Evolutionary conservation across 2,797 vertebrate species (phyloP).

Genomic region (Trichosurus vulpecula): DNA sequence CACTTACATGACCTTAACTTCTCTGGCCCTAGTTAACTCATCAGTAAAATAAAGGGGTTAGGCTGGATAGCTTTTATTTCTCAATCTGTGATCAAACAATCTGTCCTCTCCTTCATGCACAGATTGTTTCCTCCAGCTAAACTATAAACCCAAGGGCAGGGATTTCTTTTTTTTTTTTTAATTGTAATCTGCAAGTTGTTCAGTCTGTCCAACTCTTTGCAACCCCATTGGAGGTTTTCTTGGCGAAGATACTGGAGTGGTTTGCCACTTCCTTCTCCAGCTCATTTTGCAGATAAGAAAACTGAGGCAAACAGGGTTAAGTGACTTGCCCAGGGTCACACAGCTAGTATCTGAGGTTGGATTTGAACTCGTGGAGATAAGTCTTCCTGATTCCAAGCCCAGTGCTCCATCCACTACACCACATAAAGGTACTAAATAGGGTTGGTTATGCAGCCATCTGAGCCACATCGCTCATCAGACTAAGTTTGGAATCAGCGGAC

Average conservation of each 20-base stretch:
- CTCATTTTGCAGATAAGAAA: neutral
- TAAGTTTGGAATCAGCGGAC: neutral
- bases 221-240: neutral
- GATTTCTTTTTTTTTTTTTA: neutral
- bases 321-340: too few relatives aligned
- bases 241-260: neutral
- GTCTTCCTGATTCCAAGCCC: neutral
- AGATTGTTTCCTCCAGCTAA: neutral
- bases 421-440: neutral
- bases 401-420: too few relatives aligned
- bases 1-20: neutral
- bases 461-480: neutral
- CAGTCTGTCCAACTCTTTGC: neutral
- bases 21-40: neutral
- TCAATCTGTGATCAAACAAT: neutral
- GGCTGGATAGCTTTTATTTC: too few relatives aligned
- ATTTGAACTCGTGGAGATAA: neutral
- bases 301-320: too few relatives aligned
- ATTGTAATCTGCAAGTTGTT: neutral
- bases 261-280: neutral
- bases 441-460: neutral
- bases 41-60: too few relatives aligned
- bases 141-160: neutral
- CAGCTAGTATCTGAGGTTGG: too few relatives aligned
- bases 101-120: neutral